Percentiles rank a stretch among this genome's conserved stretches.
Evolutionary conservation across 1,140 invertebrate species (phyloP).

Genomic region (Drosophila yakuba): DNA sequence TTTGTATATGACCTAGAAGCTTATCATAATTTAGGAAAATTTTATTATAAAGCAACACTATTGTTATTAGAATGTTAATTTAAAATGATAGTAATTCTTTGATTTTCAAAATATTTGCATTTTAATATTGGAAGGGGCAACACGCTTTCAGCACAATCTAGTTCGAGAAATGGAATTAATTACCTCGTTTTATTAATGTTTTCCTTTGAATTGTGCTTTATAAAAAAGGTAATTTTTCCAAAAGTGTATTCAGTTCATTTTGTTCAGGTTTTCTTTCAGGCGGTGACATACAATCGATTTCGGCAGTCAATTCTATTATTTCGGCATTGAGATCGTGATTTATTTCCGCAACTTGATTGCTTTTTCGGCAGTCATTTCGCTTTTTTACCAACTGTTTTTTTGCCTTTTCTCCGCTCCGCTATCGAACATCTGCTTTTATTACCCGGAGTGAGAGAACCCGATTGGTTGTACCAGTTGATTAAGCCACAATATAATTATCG

Average conservation of each 20-base stretch:
- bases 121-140: background rate
- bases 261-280: constrained; percentile 26
- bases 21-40: too few relatives aligned
- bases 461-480: constrained; percentile 18
- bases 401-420: constrained; percentile 15
- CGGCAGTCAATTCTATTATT: constrained; percentile 29
- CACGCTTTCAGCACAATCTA: background rate
- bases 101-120: background rate
- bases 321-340: constrained; percentile 48
- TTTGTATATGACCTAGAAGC: too few relatives aligned
- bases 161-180: background rate
- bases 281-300: constrained; percentile 36
- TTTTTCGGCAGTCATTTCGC: constrained; percentile 26
- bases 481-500: constrained; percentile 52
- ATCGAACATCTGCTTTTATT: constrained; percentile 31
- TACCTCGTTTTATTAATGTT: background rate
- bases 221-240: constrained; percentile 21
- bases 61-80: background rate
- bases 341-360: constrained; percentile 40
- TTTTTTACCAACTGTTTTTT: constrained; percentile 16
- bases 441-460: constrained; percentile 18
- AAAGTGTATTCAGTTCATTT: constrained; percentile 6
- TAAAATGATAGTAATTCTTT: background rate
- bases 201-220: constrained; percentile 9
- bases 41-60: too few relatives aligned